Base-by-base conservation (phyloP, 2,797 vertebrate genomes). In the Buceros bicornis region DNA sequence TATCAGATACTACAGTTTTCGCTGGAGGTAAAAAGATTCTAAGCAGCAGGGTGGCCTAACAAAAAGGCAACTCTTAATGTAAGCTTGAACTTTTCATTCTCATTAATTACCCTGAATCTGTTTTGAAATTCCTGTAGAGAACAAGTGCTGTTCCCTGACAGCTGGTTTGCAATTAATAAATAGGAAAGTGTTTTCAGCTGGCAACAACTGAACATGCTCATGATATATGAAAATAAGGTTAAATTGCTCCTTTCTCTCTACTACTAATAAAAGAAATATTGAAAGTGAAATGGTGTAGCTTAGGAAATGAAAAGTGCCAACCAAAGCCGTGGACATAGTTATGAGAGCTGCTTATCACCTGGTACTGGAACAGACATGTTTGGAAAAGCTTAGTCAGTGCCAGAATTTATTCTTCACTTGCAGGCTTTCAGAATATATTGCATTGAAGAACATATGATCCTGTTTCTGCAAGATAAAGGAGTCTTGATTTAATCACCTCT, bases 101-200 rank as follows among this genome's bases (percentile, higher is more conserved):
- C 51, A 29, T 87, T 95, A 93, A 87, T 91, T 93, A 79, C 13
- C 15, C 35, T n/a, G 35, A 83, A 82, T 71, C 28, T 79, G 31
- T 82, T 94, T 67, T 51, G 64, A 76, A 93, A 90, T 64, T 92
- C 87, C 82, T 81, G 67, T 54, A 43, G 92, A 96, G 90, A 87
- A 24, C 42, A 80, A 87, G 53, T 87, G 81, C n/a, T 89, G 82
- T 69, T 94, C 80, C 48, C 58, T 62, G 94, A 80, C 87, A 94
- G 78, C 79, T 96, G 91, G 58, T 74, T 95, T 90, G 78, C 82
- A 82, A 82, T 95, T 77, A 96, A 85, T 85, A 79, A 85, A 87
- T 91, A 71, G 28, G 35, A 50, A 88, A 92, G 58, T 61, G 48
- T 87, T 86, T 97, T 95, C 81, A 78, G 35, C 79, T 95, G 67